A percentile compares a stretch with the other conserved stretches of the same genome.
phyloP scores from a whole-genome alignment of 2,888 invertebrate genomes.

The Dioctria linearis region DNA sequence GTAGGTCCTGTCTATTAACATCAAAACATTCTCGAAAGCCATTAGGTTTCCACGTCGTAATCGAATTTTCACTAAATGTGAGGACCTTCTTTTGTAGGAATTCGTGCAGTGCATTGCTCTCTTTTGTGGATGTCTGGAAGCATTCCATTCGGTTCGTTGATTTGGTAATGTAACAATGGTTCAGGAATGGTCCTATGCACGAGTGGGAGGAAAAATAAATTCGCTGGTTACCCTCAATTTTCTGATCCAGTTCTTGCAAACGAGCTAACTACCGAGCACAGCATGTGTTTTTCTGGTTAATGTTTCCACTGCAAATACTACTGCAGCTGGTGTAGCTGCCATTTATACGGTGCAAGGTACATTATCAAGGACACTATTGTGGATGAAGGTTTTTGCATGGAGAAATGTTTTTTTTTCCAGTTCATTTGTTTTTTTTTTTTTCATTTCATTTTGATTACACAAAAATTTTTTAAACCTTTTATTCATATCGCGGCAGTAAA shows the following conservation, averaged over 20 bases:
- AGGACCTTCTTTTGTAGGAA: slow-evolving; percentile 23
- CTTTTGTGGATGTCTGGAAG: slow-evolving; percentile 20
- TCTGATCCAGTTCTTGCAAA: slow-evolving; percentile 11
- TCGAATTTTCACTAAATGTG: slow-evolving; percentile 42
- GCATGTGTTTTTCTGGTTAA: no score
- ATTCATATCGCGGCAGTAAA: no score
- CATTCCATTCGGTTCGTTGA: slow-evolving; percentile 40
- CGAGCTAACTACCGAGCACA: no score
- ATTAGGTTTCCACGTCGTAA: slow-evolving; percentile 37
- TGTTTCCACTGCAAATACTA: no score
- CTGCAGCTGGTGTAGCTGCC: no score
- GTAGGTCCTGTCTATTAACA: slow-evolving; percentile 18
- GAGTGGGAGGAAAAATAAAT: slow-evolving; percentile 32
- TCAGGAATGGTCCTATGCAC: not conserved
- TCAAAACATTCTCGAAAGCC: slow-evolving; percentile 26
- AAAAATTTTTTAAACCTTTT: no score
- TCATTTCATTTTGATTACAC: no score
- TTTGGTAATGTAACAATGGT: slow-evolving; percentile 36
- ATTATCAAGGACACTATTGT: no score
- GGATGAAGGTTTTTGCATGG: no score
- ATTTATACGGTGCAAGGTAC: no score
- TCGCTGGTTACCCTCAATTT: not conserved
- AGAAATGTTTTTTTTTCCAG: no score
- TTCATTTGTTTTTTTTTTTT: no score
- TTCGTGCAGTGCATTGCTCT: slow-evolving; percentile 30